These are phyloP conservation scores for Pachypeltis micranthus DNA, from an alignment of 1,140 invertebrate genomes.

Conservation along the genomic window DNA sequence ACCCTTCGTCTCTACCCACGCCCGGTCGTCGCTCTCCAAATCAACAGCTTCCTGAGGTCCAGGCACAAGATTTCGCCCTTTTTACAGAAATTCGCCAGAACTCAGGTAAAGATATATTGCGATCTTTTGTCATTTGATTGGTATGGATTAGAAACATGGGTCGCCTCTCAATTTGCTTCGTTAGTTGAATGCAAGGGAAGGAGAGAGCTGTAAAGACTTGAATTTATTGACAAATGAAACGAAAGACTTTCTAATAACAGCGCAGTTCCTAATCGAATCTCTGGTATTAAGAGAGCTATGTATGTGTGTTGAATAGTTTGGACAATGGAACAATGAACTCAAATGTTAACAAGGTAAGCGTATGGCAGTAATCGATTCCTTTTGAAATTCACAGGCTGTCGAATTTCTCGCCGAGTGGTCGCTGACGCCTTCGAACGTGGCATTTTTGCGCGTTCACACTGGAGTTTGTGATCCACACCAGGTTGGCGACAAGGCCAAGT, in stretches of 20 bases:
- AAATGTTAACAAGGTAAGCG: background rate
- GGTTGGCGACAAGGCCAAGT: constrained; percentile 94
- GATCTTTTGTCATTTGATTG: too few species aligned
- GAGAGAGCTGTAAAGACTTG: too few species aligned
- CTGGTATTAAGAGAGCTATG: too few species aligned
- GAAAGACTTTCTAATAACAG: too few species aligned
- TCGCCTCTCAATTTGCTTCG: too few species aligned
- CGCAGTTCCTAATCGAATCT: too few species aligned
- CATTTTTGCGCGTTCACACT: constrained; percentile 91
- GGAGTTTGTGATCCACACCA: constrained; percentile 87
- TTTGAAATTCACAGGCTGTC: constrained; percentile 57
- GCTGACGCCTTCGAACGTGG: constrained; percentile 90
- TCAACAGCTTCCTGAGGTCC: constrained; percentile 92
- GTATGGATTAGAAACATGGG: too few species aligned
- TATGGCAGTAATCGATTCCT: constrained; percentile 1
- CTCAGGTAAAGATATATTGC: too few species aligned
- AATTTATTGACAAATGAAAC: too few species aligned
- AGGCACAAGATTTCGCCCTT: constrained; percentile 77
- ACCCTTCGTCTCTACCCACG: constrained; percentile 91
- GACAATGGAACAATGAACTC: too few species aligned
- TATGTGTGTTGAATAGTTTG: too few species aligned
- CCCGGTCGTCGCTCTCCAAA: constrained; percentile 97
- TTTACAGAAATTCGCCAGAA: constrained; percentile 79
- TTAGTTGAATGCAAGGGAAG: too few species aligned
- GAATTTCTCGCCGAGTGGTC: constrained; percentile 98